These are phyloP conservation scores for Nicator chloris DNA, from an alignment of 2,113 vertebrate species.

Conservation along the genomic window DNA sequence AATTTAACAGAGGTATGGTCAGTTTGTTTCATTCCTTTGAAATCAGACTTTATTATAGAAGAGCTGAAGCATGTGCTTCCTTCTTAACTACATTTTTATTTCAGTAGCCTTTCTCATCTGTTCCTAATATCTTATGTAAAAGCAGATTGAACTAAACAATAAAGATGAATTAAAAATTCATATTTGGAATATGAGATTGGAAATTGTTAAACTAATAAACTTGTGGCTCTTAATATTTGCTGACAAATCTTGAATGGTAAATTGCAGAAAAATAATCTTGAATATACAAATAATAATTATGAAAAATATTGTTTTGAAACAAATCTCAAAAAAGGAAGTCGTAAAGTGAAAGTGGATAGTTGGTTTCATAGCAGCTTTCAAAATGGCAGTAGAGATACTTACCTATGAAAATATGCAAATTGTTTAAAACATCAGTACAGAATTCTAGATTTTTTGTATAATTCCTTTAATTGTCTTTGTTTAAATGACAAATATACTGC, in stretches of 20 bases:
- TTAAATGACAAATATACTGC: not conserved
- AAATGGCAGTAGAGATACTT: not conserved
- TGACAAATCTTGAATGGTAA: not conserved
- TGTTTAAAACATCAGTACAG: not conserved
- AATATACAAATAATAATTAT: not conserved
- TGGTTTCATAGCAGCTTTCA: not conserved
- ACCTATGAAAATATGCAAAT: not conserved
- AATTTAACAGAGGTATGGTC: not conserved
- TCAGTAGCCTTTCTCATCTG: not conserved
- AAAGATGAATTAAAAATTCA: not conserved
- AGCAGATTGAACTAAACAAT: not conserved
- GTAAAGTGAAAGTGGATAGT: not conserved
- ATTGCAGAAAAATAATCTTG: not conserved
- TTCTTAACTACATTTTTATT: not conserved
- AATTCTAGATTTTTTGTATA: not conserved
- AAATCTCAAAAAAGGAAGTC: not conserved
- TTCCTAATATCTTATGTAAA: not conserved
- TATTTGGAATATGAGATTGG: not conserved
- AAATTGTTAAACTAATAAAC: not conserved
- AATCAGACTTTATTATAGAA: not conserved
- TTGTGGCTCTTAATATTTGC: not conserved
- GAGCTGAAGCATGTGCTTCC: not conserved
- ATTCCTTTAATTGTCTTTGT: not conserved
- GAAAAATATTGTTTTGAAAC: not conserved
- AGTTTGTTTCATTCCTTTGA: not conserved